Percentiles rank a stretch among this genome's conserved stretches.
phyloP scores from a whole-genome alignment of 2,888 invertebrate species.

The Crepidodera aurea region DNA sequence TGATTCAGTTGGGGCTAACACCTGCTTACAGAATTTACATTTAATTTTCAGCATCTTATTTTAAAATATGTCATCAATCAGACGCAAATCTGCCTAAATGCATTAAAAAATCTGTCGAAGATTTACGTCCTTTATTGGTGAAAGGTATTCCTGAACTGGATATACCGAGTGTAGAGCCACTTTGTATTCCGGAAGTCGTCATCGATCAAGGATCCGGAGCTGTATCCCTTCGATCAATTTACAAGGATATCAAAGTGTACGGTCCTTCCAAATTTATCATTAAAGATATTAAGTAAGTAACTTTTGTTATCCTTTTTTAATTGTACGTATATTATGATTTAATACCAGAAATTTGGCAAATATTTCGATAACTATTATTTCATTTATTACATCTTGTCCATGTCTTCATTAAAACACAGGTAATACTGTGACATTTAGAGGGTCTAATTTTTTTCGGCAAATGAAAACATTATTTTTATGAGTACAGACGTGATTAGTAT shows the following conservation, averaged over 20 bases:
- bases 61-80: slow-evolving; percentile 72
- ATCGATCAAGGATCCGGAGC: slow-evolving; percentile 71
- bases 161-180: slow-evolving; percentile 72
- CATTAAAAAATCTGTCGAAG: slow-evolving; percentile 69
- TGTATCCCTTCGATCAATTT: slow-evolving; percentile 68
- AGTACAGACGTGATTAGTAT: too few species aligned
- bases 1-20: too few species aligned
- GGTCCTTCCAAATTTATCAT: slow-evolving; percentile 71
- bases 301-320: too few species aligned
- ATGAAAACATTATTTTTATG: too few species aligned
- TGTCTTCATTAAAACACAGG: too few species aligned
- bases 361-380: not conserved
- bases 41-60: slow-evolving; percentile 71
- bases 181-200: slow-evolving; percentile 68
- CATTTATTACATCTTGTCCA: too few species aligned
- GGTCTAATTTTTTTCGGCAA: too few species aligned
- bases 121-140: slow-evolving; percentile 67
- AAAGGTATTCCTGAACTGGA: slow-evolving; percentile 69
- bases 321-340: not conserved
- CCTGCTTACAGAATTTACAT: too few species aligned
- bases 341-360: not conserved
- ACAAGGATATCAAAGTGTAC: slow-evolving; percentile 67
- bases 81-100: slow-evolving; percentile 72
- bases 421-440: too few species aligned
- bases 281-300: slow-evolving; percentile 67